Evolutionary conservation across 2,113 vertebrate genomes (phyloP).

Genomic region (Neogale vison): DNA sequence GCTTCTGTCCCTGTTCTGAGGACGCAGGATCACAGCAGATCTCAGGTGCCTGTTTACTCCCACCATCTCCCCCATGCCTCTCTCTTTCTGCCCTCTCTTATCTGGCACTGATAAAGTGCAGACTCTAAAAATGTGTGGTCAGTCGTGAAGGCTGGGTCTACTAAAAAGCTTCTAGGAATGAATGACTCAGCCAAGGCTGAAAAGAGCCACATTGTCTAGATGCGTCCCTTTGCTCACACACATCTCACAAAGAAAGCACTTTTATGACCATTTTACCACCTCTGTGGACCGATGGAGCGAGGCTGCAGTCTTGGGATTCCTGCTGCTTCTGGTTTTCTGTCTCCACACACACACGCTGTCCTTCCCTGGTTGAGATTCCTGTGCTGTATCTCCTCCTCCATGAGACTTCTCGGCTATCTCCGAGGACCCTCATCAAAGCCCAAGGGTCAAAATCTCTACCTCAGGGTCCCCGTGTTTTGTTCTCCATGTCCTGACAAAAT

Average conservation of each 20-base stretch:
- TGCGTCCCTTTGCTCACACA: fast-evolving
- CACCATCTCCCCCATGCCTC: fast-evolving
- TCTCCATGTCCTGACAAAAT: background rate
- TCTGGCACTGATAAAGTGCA: background rate
- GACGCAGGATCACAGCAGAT: background rate
- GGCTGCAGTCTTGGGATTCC: background rate
- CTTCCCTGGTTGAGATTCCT: background rate
- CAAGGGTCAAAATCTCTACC: background rate
- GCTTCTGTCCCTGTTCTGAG: background rate
- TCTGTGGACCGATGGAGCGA: fast-evolving
- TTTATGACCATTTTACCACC: background rate
- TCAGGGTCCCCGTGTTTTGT: background rate
- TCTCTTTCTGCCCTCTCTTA: background rate
- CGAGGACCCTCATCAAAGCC: background rate
- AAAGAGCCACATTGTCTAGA: background rate
- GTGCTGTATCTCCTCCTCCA: background rate
- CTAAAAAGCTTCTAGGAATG: background rate
- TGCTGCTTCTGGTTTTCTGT: background rate
- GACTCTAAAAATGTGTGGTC: background rate
- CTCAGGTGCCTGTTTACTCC: background rate
- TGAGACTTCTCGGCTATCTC: background rate
- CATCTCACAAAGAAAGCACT: background rate
- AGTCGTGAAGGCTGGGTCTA: background rate
- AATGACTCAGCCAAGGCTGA: background rate
- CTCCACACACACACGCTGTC: fast-evolving